Base-by-base conservation (phyloP, 2,888 invertebrate species). In the Thysanoteuthis rhombus region DNA sequence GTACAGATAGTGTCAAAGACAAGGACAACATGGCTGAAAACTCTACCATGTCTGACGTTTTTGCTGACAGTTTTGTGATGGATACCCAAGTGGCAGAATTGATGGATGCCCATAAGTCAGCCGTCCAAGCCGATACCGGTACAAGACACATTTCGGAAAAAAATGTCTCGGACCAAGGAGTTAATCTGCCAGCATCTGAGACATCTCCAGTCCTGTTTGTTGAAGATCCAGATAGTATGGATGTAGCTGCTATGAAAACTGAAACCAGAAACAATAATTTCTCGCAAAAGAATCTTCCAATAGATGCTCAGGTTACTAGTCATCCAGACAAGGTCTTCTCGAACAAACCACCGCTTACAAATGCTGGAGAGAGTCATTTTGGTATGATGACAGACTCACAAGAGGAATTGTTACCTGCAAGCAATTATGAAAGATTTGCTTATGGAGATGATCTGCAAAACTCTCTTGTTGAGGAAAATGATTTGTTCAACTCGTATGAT, bases 21-120 rank as follows among this genome's bases (percentile, higher is more conserved):
- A 39, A 90, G 10, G 39, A 38, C 32, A 39, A 39, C 4, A 19
- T 19, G 5, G 92, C 10, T 19, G 42, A 92, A 22, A 92, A n/a
- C 32, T 45, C 92, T n/a, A 10, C 90, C 39, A 42, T 19, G 19
- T 92, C 32, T 5, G 92, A 92, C 45, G 45, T 92, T 42, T 96
- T 96, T 94, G 94, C 94, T 38, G 96, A 95, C 75, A 96, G 96
- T 94, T 96, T 96, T 94, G 93, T 95, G 40, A 52, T 96, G 38
- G 95, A 96, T 94, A 96, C 96, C n/a, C 96, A 96, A 94, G 95
- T 94, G 19, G 94, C 93, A 36, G 93, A 94, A 39, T 89, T 95
- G 47, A 93, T 95, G 93, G 93, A 91, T 39, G 91, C 22, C 39
- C 93, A 93, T 8, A 16, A 16, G n/a, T 36, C 4, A 75, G n/a